Evolutionary conservation across 2,797 vertebrate genomes (phyloP), one percentile per base, ranked within the genome.

Genomic region (Moxostoma hubbsi): DNA sequence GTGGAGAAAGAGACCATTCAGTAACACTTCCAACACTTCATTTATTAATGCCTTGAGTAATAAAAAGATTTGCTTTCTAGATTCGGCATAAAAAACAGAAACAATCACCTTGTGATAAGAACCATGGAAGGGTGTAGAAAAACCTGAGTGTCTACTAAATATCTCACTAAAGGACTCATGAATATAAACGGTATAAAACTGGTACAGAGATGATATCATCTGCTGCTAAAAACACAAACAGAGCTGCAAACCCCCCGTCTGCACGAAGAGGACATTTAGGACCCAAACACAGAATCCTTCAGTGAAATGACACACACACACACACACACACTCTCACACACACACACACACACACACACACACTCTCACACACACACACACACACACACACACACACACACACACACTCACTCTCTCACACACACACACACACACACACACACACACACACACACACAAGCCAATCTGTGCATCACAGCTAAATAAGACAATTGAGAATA

Each of bases 41-140:
- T 70, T 70, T 70, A 70, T 70, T 70, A 24, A 24, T 24, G 36
- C 10, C 16, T 6, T 2, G 51, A 43, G 50, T 70, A 16, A 2
- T 57, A 70, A 50, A 24, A 70, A 57, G 2, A 24, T 24, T 24
- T 24, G 24, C 24, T 24, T 24, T 24, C 24, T 24, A 24, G 24
- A 24, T 24, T 24, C 0, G 24, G 2, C 24, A 24, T 24, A 24
- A 24, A 24, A 24, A 24, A 18, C 18, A 18, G 57, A 9, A 57
- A 70, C 53, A 5, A 45, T 55, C 67, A 70, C 3, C 9, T 45
- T 1, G 51, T 69, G 67, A 69, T 69, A 43, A 69, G 53, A 69
- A 13, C 51, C 6, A 66, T 43, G 24, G 15, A 43, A 54, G 24
- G 12, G 51, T 70, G 68, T 70, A 70, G 53, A 70, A 70, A 67